Evolutionary conservation across 2,113 vertebrate genomes (phyloP).

Genomic region (Plecturocebus donacophilus): DNA sequence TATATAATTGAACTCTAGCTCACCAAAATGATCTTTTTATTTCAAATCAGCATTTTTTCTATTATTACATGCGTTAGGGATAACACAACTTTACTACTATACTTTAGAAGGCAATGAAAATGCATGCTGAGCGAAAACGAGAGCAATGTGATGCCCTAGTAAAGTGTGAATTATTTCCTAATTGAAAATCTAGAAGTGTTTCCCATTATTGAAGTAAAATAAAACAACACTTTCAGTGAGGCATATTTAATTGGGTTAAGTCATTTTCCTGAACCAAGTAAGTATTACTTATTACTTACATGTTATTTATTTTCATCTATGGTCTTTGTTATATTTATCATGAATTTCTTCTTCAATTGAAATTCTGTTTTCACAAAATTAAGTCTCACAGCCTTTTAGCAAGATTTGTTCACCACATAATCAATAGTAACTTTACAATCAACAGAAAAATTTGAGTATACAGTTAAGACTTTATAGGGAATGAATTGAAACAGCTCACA

Average conservation of each 20-base stretch:
- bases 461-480: neutral
- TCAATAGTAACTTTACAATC: conserved; percentile 21
- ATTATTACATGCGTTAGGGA: neutral
- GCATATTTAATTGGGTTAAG: neutral
- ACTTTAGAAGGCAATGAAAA: neutral
- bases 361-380: neutral
- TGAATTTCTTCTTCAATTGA: neutral
- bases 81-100: neutral
- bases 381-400: neutral
- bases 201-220: neutral
- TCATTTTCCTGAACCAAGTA: neutral
- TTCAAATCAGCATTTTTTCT: neutral
- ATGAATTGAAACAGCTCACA: neutral
- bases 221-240: neutral
- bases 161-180: neutral
- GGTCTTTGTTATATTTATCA: neutral
- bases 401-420: neutral
- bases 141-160: neutral
- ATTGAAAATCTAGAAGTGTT: neutral
- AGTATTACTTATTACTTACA: neutral
- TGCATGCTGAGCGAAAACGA: neutral
- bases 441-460: neutral
- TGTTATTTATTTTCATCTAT: neutral
- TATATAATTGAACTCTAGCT: neutral
- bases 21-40: neutral